These are phyloP conservation scores for Yoshiicerus persimilis DNA, from an alignment of 1,140 invertebrate species.

Conservation along the genomic window DNA sequence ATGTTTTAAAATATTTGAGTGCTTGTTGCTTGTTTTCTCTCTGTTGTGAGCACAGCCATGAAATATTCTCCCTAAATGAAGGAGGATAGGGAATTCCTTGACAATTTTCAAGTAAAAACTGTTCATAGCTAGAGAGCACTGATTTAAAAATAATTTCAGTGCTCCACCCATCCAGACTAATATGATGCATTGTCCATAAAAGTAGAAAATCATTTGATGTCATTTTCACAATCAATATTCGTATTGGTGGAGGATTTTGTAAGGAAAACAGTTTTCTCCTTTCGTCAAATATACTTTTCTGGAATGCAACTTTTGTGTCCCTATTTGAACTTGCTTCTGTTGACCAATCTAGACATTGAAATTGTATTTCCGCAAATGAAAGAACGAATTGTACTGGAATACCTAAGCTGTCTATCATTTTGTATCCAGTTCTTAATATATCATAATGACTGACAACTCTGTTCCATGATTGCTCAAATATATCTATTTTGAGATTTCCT, in stretches of 20 bases:
- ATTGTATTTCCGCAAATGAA: not conserved
- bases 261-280: not conserved
- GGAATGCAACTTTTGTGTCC: not conserved
- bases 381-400: not conserved
- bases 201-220: not conserved
- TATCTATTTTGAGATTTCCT: not conserved
- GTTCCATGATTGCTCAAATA: not conserved
- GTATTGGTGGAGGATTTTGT: not conserved
- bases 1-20: not conserved
- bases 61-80: not conserved
- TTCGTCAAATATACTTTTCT: not conserved
- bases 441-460: not conserved
- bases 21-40: not conserved
- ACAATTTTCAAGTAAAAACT: not conserved
- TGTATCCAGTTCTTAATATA: not conserved
- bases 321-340: not conserved
- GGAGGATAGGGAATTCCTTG: not conserved
- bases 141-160: not conserved
- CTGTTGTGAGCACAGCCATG: not conserved
- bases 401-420: not conserved
- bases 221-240: not conserved
- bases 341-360: not conserved
- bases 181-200: not conserved
- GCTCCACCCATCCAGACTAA: not conserved
- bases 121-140: not conserved